A percentile compares a stretch with the other conserved stretches of the same genome.
Conservation (phyloP, 53 echinoderm and acorn worm species). For the Stichopus horrens region DNA sequence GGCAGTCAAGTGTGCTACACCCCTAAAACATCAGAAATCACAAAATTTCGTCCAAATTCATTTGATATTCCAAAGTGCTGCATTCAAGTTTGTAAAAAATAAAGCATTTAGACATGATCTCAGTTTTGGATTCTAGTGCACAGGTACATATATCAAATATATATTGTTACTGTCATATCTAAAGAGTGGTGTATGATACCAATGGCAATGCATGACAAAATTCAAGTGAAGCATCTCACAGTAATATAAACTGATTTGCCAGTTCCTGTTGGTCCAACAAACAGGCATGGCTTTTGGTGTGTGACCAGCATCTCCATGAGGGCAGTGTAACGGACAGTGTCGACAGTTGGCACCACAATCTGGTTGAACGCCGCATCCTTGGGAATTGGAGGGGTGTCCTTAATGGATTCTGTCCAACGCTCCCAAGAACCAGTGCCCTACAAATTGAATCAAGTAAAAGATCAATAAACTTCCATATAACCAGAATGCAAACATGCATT, state of each 20-base stretch:
- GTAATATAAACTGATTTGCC: slow-evolving; percentile 97
- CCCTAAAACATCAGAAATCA: no score
- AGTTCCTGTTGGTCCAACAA: slow-evolving; percentile 96
- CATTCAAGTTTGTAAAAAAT: no score
- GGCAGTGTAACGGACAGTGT: slow-evolving; percentile 89
- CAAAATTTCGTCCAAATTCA: no score
- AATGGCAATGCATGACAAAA: no score
- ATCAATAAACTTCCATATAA: not conserved
- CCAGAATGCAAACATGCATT: not conserved
- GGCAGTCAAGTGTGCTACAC: no score
- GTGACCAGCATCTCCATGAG: slow-evolving; percentile 90
- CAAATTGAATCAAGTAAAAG: not conserved
- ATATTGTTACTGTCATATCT: no score
- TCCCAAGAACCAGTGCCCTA: slow-evolving; percentile 93
- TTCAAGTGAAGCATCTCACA: slow-evolving; percentile 49
- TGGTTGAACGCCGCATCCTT: slow-evolving; percentile 78
- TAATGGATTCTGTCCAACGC: slow-evolving; percentile 86
- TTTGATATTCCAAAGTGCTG: no score
- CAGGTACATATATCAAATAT: no score
- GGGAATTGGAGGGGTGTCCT: slow-evolving; percentile 84
- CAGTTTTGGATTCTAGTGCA: no score
- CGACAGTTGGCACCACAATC: slow-evolving; percentile 92
- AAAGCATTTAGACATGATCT: no score
- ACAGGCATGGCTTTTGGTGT: slow-evolving; percentile 93
- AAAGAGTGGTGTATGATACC: no score